Base-by-base conservation (phyloP, 1,140 invertebrate genomes). In the Cyrtorhinus lividipennis region DNA sequence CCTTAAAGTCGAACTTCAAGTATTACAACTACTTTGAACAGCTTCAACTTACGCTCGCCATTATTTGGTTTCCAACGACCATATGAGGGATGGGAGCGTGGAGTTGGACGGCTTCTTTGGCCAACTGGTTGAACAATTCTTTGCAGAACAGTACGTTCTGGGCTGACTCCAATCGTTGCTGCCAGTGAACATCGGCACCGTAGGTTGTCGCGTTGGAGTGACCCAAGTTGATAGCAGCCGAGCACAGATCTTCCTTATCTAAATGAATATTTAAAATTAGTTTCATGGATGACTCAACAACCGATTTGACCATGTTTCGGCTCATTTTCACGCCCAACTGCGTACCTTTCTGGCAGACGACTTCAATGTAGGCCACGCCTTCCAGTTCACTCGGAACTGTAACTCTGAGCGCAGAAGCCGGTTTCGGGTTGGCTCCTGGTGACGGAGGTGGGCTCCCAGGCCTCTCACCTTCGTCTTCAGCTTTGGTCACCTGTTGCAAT, bases 91-190 rank as follows among this genome's bases (percentile, higher is more conserved):
- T 94, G 0, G 88, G 85, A 1, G 90, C 86, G 70, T 93, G 88
- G 1, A 95, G 73, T 68, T 95, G 89, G 2, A 97, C 92, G 0
- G 95, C 94, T 74, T 98, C 94, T 65, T 90, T 85, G 0, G 94
- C 93, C 27, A 98, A 76, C 71, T 96, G 89, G 65, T 90, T 89
- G 72, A 98, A 97, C 1, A 98, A 73, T 75, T 98, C 95, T 77
- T 97, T 97, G 73, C 94, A 98, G 75, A 96, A 98, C 2, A 97
- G 75, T 26, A 97, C 93, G 76, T 97, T 98, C 71, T 98, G 95
- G 0, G 94, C 94, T 1, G 89, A 88, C 74, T 98, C 94, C 5
- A 98, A 75, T 71, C 92, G 92, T 68, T 92, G 88, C 69, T 96
- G 92, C 95, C 94, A 98, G 71, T 90, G 85, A 48, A 86, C 80